A percentile compares a stretch with the other conserved stretches of the same genome.
These are phyloP conservation scores for Mormoops blainvillei DNA, from an alignment of 2,113 vertebrate genomes.

Conservation along the genomic window DNA sequence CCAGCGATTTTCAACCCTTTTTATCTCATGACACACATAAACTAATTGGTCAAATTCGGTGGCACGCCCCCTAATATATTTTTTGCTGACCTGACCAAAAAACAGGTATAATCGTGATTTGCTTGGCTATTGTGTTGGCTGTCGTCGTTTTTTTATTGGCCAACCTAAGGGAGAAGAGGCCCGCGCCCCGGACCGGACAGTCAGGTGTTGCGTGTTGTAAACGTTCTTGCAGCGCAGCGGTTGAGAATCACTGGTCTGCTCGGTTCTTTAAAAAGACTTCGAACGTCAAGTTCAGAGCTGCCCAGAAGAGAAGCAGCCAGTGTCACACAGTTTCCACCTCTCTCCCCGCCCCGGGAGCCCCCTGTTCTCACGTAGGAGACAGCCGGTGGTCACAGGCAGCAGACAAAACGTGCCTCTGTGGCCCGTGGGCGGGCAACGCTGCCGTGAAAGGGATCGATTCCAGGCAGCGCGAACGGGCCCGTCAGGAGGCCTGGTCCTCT, in stretches of 20 bases:
- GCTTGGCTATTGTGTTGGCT: neutral
- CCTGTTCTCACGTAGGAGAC: no score
- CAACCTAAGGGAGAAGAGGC: neutral
- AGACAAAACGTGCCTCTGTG: fast-evolving
- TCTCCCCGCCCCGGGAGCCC: no score
- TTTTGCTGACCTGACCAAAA: neutral
- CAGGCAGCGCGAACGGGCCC: neutral
- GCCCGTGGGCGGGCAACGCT: no score
- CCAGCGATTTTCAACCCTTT: neutral
- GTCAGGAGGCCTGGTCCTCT: neutral
- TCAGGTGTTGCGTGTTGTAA: neutral
- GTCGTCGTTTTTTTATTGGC: neutral
- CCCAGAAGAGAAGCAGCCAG: no score
- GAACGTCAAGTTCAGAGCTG: no score
- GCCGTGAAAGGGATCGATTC: neutral
- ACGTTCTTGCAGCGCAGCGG: neutral
- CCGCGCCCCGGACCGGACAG: neutral
- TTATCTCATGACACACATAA: neutral
- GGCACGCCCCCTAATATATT: neutral
- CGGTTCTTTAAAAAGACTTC: no score
- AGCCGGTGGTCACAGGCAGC: neutral
- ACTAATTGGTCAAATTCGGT: neutral
- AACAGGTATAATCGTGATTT: neutral
- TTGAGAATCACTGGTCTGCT: no score
- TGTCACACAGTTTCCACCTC: no score